Evolutionary conservation across 2,797 vertebrate species (phyloP), one percentile per base, ranked within the genome.

Genomic region (Pteronotus mesoamericanus): DNA sequence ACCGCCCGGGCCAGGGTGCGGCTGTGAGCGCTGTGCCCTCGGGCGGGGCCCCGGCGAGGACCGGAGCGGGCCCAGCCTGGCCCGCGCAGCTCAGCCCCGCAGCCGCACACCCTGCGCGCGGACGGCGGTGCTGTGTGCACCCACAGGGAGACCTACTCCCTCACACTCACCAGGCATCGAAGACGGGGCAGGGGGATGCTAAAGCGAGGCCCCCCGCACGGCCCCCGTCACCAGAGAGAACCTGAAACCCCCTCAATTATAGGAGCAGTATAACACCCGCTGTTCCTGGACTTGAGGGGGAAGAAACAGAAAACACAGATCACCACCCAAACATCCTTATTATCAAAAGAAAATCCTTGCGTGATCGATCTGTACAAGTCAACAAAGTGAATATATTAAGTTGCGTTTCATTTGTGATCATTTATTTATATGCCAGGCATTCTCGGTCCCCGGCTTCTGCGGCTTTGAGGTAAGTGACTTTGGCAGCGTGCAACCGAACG

Each of bases 401-500:
- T 11, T 19, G 1, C 16, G 37, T 94, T n/a, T 89, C 46, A 72
- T 91, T 77, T 74, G 68, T 53, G 46, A 83, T 94, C 59, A 94
- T 88, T 92, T 77, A 74, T 9, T 66, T 4, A 39, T 75, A 95
- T 75, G 92, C 92, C 84, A 94, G 80, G n/a, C 84, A 29, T 22
- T 96, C 93, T 64, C 75, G 44, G 61, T 59, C 55, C 64, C 74
- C 71, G 51, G 82, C 53, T 66, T 78, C 19, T 46, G 42, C 48
- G 69, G 22, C 71, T 94, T 39, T 87, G 66, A 95, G 77, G 22
- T 22, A 55, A 94, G 83, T 77, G 92, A 71, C 37, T 82, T 26
- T n/a, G 90, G 72, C 92, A 95, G 95, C 57, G 39, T 22, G 71
- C 19, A 29, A 82, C 1, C 15, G 34, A 79, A 64, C 48, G 39